phyloP scores from a whole-genome alignment of 1,140 invertebrate species.

The Laupala kohalensis region DNA sequence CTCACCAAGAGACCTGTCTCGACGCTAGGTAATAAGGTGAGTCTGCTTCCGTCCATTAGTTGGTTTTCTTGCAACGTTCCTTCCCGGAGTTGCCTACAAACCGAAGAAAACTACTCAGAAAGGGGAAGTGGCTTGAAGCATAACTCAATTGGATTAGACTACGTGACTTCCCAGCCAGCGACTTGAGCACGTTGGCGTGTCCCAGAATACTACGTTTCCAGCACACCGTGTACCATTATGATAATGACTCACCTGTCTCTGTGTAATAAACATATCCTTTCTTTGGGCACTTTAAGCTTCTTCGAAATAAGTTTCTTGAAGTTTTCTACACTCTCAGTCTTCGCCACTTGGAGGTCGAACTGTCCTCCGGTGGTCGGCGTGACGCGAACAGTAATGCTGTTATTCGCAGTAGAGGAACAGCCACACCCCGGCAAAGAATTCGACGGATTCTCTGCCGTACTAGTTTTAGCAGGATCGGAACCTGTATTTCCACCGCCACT shows the following conservation, averaged over 20 bases:
- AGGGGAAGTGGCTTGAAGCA: no score
- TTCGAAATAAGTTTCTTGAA: conserved; percentile 85
- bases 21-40: conserved; percentile 81
- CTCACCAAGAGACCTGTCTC: conserved; percentile 89
- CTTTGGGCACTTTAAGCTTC: conserved; percentile 78
- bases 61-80: conserved; percentile 76
- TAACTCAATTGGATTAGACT: no score
- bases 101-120: background rate
- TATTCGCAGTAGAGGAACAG: conserved; percentile 26
- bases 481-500: conserved; percentile 7
- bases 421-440: conserved; percentile 39
- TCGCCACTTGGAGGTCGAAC: conserved; percentile 67
- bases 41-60: conserved; percentile 70
- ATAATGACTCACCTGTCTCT: conserved; percentile 65
- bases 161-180: no score
- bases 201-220: no score
- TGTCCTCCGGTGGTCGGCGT: conserved; percentile 82
- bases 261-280: conserved; percentile 80
- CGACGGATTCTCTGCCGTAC: conserved; percentile 15
- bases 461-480: conserved; percentile 2
- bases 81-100: conserved; percentile 72
- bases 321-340: conserved; percentile 67
- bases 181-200: no score
- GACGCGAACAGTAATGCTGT: conserved; percentile 51
- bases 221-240: no score